Percentiles rank a stretch among this genome's conserved stretches.
phyloP scores from a whole-genome alignment of 2,888 invertebrate species.

The Lepidochrysops patricia region DNA sequence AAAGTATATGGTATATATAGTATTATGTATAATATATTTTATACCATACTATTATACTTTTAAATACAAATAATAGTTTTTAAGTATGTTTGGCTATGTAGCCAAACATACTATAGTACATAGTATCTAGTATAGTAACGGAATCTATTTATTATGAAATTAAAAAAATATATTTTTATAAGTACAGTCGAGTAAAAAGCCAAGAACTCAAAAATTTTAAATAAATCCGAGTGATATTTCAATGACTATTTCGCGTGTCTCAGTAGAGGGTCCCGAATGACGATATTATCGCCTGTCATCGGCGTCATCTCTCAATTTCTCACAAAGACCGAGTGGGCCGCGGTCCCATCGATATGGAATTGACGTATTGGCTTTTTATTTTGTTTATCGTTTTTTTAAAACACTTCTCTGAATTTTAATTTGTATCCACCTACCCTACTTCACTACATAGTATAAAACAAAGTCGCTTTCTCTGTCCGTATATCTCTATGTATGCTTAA shows the following conservation, averaged over 20 bases:
- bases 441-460: not conserved
- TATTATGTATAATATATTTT: no score
- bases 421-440: not conserved
- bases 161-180: no score
- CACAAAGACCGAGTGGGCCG: conserved; percentile 54
- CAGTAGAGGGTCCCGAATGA: conserved; percentile 22
- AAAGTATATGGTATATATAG: no score
- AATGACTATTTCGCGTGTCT: conserved; percentile 7
- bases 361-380: conserved; percentile 38
- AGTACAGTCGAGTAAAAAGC: no score
- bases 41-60: no score
- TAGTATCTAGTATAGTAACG: no score
- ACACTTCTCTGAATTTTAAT: conserved; percentile 17
- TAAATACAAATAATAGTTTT: no score
- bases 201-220: not conserved
- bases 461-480: not conserved
- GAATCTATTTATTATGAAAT: no score
- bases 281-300: conserved; percentile 35
- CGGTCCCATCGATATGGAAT: conserved; percentile 41
- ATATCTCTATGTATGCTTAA: no score
- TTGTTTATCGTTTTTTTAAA: not conserved
- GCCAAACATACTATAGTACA: no score
- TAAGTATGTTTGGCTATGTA: not conserved
- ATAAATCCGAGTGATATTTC: not conserved
- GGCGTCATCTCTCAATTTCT: conserved; percentile 45